Evolutionary conservation across 2,888 invertebrate species (phyloP), one percentile per base, ranked within the genome.

Genomic region (Abscondita cerata): DNA sequence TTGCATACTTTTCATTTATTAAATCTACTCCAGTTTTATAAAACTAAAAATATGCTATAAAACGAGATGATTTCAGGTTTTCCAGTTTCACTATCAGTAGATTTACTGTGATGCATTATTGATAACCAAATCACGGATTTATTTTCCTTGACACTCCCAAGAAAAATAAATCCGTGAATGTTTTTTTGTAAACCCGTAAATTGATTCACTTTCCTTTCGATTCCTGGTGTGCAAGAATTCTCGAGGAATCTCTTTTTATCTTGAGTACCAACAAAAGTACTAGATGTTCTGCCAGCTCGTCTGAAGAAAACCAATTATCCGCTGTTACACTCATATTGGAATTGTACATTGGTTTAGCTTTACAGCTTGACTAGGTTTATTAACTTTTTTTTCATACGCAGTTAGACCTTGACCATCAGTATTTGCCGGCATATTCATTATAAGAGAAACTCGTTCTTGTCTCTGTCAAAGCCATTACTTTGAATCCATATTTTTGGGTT

Each of bases 171-270:
- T 67, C 69, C 3, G 51, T 36, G 15, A n/a, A n/a, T n/a, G n/a
- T n/a, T 68, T 60, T 46, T 67, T 38, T 41, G 66, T 66, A 60
- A 68, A 67, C 3, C 69, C 68, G 60, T 72, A 73, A 5, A 69
- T 13, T 19, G 64, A 53, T 18, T 48, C 54, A 11, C 52, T 53
- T 20, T 18, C 31, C 15, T 46, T 53, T 18, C 11, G 47, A 41
- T 52, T 52, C 60, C 13, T 62, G 31, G 11, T 54, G 52, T 13
- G 2, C 6, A 25, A 25, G 6, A 25, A 25, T 6, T 25, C 25
- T 25, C 6, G 2, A 25, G 25, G 25, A 4, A 25, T 25, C 2
- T 25, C 25, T 25, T 25, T 25, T 25, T 25, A 25, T 25, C 6
- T 25, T 25, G 25, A 25, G 25, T 25, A 6, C 6, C 25, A 6